A percentile compares a stretch with the other conserved stretches of the same genome.
Evolutionary conservation across 2,113 vertebrate genomes (phyloP).

Genomic region (Chitala chitala): DNA sequence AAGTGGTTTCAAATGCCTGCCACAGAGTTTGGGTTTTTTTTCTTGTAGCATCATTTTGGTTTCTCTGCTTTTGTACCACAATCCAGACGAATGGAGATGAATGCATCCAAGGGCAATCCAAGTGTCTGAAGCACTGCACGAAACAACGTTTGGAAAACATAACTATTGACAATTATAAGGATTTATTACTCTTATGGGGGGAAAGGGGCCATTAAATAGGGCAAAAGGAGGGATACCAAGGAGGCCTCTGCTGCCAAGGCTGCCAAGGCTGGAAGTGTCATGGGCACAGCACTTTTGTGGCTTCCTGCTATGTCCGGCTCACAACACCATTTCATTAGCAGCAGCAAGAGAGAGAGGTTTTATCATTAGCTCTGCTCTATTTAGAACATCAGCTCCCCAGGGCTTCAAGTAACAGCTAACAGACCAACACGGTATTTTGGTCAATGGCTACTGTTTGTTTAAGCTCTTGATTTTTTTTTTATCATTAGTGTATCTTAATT

Average conservation of each 20-base stretch:
- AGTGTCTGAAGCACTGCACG: slow-evolving; percentile 41
- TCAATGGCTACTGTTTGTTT: neutral
- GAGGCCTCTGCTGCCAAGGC: no score
- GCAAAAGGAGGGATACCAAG: neutral
- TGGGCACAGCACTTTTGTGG: slow-evolving; percentile 30
- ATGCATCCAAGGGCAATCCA: slow-evolving; percentile 49
- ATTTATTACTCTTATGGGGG: slow-evolving; percentile 43
- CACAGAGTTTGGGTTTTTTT: slow-evolving; percentile 43
- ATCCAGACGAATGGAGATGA: slow-evolving; percentile 48
- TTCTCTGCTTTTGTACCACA: slow-evolving; percentile 32
- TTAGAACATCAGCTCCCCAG: neutral
- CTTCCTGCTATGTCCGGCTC: slow-evolving; percentile 1
- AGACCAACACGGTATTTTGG: neutral
- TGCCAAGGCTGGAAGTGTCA: no score
- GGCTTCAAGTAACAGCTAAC: neutral
- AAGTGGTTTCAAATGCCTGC: slow-evolving; percentile 63
- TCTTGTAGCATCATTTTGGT: slow-evolving; percentile 39
- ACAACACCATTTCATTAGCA: neutral
- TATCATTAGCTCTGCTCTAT: neutral
- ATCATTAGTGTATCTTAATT: neutral
- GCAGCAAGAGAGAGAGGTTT: neutral
- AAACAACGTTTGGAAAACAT: slow-evolving; percentile 45
- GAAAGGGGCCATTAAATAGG: neutral
- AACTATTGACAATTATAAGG: slow-evolving; percentile 57
- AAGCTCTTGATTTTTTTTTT: neutral